Conservation (phyloP, 2,113 vertebrate species). For the Butorides virescens region DNA sequence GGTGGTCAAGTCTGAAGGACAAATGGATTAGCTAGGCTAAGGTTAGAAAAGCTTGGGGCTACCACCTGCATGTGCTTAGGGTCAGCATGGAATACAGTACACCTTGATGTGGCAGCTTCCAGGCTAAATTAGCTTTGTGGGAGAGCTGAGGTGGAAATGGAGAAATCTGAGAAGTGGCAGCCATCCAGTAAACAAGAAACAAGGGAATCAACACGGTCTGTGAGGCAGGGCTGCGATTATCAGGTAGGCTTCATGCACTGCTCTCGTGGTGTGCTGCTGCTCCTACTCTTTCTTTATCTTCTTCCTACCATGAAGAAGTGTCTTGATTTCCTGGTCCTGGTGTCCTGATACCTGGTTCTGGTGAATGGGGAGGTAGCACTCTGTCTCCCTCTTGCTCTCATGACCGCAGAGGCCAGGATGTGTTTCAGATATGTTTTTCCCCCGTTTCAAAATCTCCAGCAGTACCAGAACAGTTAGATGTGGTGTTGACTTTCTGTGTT, state of each 20-base stretch:
- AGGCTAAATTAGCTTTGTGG: background rate
- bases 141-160: background rate
- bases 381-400: background rate
- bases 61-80: background rate
- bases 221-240: rapidly evolving
- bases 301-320: background rate
- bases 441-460: background rate
- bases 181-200: background rate
- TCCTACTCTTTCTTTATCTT: background rate
- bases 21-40: background rate
- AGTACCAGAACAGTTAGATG: background rate
- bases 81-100: background rate
- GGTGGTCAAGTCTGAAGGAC: background rate
- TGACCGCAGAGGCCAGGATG: background rate
- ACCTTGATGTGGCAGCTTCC: background rate
- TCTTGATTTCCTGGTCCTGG: background rate
- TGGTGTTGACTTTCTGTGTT: background rate
- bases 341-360: background rate
- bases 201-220: background rate
- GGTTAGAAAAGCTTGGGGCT: background rate
- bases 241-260: background rate
- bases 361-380: background rate
- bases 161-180: background rate
- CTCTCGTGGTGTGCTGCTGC: background rate
- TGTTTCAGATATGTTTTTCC: background rate